These are phyloP conservation scores for Climacteris rufus DNA, from an alignment of 2,113 vertebrate species.

Conservation along the genomic window DNA sequence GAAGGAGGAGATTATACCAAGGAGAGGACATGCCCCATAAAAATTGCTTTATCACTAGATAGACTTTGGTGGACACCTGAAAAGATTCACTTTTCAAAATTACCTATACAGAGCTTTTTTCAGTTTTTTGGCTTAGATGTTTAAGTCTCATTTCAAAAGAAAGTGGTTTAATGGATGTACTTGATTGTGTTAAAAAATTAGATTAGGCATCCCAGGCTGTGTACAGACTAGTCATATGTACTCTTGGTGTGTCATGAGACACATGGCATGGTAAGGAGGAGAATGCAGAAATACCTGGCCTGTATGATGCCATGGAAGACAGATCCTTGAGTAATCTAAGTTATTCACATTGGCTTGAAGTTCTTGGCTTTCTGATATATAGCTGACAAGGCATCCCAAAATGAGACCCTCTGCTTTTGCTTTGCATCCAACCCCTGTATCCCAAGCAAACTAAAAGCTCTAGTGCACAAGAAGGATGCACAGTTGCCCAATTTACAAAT, in stretches of 20 bases:
- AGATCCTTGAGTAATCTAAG: background rate
- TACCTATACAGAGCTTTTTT: background rate
- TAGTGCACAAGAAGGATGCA: background rate
- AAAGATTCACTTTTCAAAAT: background rate
- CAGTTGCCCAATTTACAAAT: background rate
- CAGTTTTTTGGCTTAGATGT: background rate
- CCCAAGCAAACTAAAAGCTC: background rate
- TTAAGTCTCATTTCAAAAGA: background rate
- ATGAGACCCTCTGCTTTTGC: background rate
- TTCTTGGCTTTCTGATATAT: background rate
- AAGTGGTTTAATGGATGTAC: background rate
- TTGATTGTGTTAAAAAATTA: background rate
- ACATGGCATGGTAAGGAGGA: background rate
- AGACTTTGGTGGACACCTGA: background rate
- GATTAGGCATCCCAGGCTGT: background rate
- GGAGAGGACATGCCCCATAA: background rate
- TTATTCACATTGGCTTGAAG: background rate
- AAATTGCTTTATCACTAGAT: background rate
- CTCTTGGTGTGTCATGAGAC: background rate
- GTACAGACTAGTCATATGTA: background rate
- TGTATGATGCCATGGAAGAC: background rate
- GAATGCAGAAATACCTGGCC: background rate
- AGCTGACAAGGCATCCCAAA: background rate
- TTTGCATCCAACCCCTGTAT: background rate
- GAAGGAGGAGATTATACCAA: background rate